phyloP scores from a whole-genome alignment of 2,888 invertebrate species.

The Drosophila stalkeri region DNA sequence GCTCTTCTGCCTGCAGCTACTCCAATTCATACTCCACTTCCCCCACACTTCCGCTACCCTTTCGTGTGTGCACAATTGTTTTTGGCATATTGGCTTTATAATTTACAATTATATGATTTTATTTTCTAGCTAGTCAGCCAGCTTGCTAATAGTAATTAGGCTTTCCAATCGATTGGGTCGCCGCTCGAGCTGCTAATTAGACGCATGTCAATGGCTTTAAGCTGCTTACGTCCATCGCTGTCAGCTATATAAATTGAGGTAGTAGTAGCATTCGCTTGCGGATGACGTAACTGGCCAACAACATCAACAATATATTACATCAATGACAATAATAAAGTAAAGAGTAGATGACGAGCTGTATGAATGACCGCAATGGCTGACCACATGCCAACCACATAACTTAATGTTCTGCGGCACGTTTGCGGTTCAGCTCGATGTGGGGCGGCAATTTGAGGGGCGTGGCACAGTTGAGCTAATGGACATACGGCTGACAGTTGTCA shows the following conservation, averaged over 20 bases:
- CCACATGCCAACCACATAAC: slow-evolving; percentile 73
- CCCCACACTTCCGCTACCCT: neutral
- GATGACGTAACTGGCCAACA: slow-evolving; percentile 2
- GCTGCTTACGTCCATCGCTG: slow-evolving; percentile 17
- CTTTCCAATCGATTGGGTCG: slow-evolving; percentile 59
- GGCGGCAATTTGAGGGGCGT: neutral
- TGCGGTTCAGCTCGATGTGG: slow-evolving; percentile 49
- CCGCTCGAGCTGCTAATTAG: slow-evolving; percentile 19
- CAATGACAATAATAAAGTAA: slow-evolving; percentile 48
- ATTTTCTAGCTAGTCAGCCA: slow-evolving; percentile 24
- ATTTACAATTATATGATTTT: slow-evolving; percentile 50
- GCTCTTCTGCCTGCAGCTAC: slow-evolving; percentile 23
- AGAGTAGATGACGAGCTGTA: slow-evolving; percentile 57
- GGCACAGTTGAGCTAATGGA: slow-evolving; percentile 43
- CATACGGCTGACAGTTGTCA: slow-evolving; percentile 65
- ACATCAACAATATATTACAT: slow-evolving; percentile 17
- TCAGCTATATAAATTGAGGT: slow-evolving; percentile 4
- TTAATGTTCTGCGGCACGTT: slow-evolving; percentile 79
- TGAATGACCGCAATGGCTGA: slow-evolving; percentile 68
- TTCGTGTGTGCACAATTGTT: slow-evolving; percentile 40
- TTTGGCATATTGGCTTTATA: slow-evolving; percentile 66
- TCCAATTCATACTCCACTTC: neutral
- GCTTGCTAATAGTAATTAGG: slow-evolving; percentile 51
- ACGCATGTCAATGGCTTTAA: slow-evolving; percentile 32
- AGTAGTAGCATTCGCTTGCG: neutral